A percentile compares a stretch with the other conserved stretches of the same genome.
Evolutionary conservation across 92 coral and sea anemone species (phyloP).

Genomic region (Phenganax stokvisi): DNA sequence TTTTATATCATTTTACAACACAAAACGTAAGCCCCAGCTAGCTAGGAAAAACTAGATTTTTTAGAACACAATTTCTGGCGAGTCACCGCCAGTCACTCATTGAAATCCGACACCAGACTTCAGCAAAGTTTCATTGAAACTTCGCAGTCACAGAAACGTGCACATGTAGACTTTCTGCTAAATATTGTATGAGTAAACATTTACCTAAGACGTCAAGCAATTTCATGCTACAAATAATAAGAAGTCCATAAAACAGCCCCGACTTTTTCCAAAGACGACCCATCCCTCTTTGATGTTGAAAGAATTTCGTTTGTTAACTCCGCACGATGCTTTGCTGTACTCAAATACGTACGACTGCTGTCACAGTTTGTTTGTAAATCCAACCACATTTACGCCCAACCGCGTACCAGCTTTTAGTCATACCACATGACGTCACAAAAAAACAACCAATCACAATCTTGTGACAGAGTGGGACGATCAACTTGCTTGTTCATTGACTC

Average conservation of each 20-base stretch:
- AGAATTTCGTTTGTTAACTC: background rate
- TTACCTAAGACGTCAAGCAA: constrained; percentile 22
- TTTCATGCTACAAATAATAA: background rate
- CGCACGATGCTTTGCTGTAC: background rate
- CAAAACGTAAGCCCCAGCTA: background rate
- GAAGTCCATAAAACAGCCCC: constrained; percentile 11
- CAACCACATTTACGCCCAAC: background rate
- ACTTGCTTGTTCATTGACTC: background rate
- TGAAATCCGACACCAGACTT: constrained; percentile 21
- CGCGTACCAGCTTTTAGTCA: background rate
- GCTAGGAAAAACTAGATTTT: background rate
- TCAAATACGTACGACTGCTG: background rate
- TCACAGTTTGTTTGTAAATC: constrained; percentile 1
- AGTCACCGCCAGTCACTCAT: background rate
- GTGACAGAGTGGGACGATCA: background rate
- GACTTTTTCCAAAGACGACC: background rate
- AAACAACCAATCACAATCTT: background rate
- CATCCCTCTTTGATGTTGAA: constrained; percentile 49
- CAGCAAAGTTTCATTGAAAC: background rate
- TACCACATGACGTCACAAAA: constrained; percentile 3
- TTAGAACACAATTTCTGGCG: background rate
- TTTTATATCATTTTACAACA: background rate
- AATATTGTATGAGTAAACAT: background rate
- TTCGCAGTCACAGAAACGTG: background rate
- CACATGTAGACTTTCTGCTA: background rate